These are phyloP conservation scores for Xerus inauris DNA, from an alignment of 2,113 vertebrate species.

Conservation along the genomic window DNA sequence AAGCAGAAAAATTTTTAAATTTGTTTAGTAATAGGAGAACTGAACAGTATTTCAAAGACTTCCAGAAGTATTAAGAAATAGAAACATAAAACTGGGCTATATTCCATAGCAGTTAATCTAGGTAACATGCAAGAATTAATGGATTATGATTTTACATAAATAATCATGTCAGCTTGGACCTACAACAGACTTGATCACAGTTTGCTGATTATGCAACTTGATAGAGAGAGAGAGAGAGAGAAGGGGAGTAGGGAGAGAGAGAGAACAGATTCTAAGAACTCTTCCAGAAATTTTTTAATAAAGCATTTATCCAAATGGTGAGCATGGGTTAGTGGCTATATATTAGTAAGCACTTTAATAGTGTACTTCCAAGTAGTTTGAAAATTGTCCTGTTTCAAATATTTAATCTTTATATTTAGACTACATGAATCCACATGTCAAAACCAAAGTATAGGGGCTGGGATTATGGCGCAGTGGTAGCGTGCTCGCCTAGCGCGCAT, in stretches of 20 bases:
- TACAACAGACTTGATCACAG: neutral
- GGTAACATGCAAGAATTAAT: conserved; percentile 31
- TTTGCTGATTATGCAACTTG: conserved; percentile 13
- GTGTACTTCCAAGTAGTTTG: neutral
- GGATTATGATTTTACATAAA: conserved; percentile 36
- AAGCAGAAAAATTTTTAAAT: neutral
- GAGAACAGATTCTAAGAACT: neutral
- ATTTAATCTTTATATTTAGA: neutral
- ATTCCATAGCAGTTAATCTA: conserved; percentile 9
- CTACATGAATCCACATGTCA: too few species aligned
- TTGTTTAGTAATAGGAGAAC: neutral
- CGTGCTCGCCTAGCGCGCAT: too few species aligned
- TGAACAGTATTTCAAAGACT: neutral
- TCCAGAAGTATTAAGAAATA: conserved; percentile 38
- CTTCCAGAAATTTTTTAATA: neutral
- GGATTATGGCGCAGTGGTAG: too few species aligned
- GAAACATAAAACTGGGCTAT: neutral
- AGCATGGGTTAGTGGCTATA: neutral
- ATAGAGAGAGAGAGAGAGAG: too few species aligned
- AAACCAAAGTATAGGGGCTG: too few species aligned
- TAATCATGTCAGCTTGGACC: neutral
- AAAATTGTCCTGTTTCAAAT: neutral
- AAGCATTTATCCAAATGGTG: neutral
- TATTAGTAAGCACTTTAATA: neutral
- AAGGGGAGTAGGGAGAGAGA: too few species aligned